Base-by-base conservation (phyloP, 2,113 vertebrate species). In the Lamprologus speciosus region DNA sequence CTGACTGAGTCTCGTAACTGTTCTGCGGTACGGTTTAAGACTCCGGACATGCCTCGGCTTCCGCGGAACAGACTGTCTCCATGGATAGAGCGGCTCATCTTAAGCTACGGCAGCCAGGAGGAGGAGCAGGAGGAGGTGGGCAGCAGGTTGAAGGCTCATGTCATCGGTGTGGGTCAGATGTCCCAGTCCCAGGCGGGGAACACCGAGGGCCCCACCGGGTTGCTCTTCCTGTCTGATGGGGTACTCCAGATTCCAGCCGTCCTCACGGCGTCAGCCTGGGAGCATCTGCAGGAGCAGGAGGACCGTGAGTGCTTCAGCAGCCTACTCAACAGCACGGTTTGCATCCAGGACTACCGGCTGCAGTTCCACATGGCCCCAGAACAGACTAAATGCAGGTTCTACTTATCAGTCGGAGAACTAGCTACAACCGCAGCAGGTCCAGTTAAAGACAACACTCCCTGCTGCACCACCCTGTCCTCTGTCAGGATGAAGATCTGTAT, bases 221-320 rank as follows among this genome's bases (percentile, higher is more conserved):
- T 95, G n/a, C 85, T 96, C 8, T 92, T 90, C 37, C 90, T 96
- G 9, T 95, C 95, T 1, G 95, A 96, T 23, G 94, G 91, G 8
- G n/a, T 12, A 10, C 51, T 96, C 12, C 89, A 91, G 81, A 90
- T 96, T 21, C 93, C 93, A 1, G 93, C 93, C n/a, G 14, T 93
- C 2, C 94, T 96, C 51, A 94, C 95, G 0, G 35, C 84, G 2
- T 23, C 93, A 1, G 92, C 92, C 21, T 95, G 94, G 94, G 89
- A 94, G 54, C 54, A 55, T 9, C 86, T 95, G 1, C 93, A 93
- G 90, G 85, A 94, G 26, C 50, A 88, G 12, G 93, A 94, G 81
- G 94, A 94, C 11, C 92, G 85, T 0, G 94, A 96, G 55, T n/a
- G 47, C 14, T 80, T 94, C 81, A 45, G 6, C 73, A 92, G 93